Percentiles rank a stretch among this genome's conserved stretches.
Evolutionary conservation across 2,113 vertebrate genomes (phyloP).

Genomic region (Tiliqua scincoides): DNA sequence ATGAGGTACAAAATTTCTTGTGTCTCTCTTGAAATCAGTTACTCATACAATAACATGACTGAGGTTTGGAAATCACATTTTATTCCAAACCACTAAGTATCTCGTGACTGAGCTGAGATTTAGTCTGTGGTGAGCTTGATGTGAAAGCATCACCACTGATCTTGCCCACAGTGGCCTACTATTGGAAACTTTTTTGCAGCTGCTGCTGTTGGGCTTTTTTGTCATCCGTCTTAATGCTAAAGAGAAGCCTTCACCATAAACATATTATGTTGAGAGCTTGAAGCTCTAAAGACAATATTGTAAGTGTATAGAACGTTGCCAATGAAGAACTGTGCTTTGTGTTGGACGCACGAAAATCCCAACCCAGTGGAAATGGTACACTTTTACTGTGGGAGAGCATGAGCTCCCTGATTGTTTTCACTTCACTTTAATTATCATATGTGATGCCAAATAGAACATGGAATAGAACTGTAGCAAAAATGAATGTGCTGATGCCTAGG

Average conservation of each 20-base stretch:
- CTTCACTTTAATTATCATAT: too few species aligned
- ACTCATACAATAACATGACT: not conserved
- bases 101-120: not conserved
- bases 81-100: not conserved
- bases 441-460: not conserved
- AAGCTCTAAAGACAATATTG: not conserved
- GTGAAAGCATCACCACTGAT: not conserved
- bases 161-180: not conserved
- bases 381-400: constrained; percentile 28
- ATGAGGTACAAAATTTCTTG: not conserved
- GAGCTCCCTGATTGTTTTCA: not conserved
- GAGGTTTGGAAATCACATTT: not conserved
- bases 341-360: constrained; percentile 22
- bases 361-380: constrained; percentile 34
- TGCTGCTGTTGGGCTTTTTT: not conserved
- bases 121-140: not conserved
- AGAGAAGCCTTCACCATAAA: not conserved
- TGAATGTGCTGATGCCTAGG: constrained; percentile 41
- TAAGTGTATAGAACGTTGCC: not conserved
- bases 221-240: not conserved
- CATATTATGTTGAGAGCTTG: constrained; percentile 6
- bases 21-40: not conserved
- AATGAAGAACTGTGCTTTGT: not conserved
- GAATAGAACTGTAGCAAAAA: not conserved
- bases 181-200: too few species aligned